Evolutionary conservation across 2,797 vertebrate species (phyloP).

Genomic region (Malurus splendens): DNA sequence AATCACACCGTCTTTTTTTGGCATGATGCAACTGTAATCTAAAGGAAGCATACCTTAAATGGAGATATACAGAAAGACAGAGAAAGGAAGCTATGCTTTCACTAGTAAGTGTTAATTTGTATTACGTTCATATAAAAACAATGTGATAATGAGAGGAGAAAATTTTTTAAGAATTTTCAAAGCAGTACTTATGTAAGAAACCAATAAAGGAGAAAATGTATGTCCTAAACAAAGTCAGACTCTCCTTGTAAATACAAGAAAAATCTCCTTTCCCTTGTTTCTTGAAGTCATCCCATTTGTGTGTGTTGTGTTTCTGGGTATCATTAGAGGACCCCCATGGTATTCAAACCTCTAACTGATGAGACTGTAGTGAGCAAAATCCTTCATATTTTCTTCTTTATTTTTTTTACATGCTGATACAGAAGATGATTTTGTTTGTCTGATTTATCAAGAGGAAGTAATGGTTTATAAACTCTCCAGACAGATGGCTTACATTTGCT

Average conservation of each 20-base stretch:
- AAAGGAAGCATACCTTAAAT: neutral
- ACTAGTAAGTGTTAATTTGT: neutral
- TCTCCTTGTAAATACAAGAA: neutral
- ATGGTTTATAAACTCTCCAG: neutral
- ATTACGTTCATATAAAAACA: neutral
- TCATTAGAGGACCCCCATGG: neutral
- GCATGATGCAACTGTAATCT: neutral
- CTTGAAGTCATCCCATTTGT: neutral
- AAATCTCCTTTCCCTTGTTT: neutral
- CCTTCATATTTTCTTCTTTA: neutral
- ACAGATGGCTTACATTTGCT: slow-evolving; percentile 13
- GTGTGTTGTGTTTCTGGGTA: neutral
- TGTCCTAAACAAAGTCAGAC: neutral
- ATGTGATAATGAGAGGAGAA: neutral
- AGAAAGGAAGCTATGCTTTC: neutral
- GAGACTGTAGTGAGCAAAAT: neutral
- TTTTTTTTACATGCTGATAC: neutral
- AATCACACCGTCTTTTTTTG: neutral
- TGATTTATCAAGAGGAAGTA: neutral
- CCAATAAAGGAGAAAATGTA: neutral
- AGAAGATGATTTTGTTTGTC: neutral
- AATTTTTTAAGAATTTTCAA: neutral
- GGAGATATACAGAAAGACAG: neutral
- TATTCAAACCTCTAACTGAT: neutral
- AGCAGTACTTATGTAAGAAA: neutral